Percentiles rank a stretch among this genome's conserved stretches.
phyloP scores from a whole-genome alignment of 2,888 invertebrate species.

The Glaucopsyche alexis region DNA sequence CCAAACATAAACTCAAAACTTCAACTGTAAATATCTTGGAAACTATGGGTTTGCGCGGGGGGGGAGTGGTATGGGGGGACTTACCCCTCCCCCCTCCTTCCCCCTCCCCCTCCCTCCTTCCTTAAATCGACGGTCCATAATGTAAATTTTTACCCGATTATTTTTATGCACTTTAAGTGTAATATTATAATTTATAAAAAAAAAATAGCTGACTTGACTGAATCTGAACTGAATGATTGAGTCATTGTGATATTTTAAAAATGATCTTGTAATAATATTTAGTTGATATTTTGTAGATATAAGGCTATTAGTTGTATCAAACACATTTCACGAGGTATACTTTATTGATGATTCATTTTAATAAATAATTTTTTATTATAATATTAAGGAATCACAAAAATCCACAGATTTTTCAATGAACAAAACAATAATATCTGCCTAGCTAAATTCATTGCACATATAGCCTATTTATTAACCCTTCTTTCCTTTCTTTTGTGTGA shows the following conservation, averaged over 20 bases:
- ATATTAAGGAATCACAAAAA: constrained; percentile 69
- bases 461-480: constrained; percentile 69
- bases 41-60: no score
- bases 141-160: no score
- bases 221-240: no score
- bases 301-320: not conserved
- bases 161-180: no score
- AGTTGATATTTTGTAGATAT: not conserved
- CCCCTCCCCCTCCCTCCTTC: no score
- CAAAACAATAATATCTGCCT: constrained; percentile 62
- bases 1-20: no score
- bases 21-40: no score
- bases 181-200: no score
- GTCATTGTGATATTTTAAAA: not conserved
- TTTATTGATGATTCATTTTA: constrained; percentile 68
- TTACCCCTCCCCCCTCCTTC: no score
- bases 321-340: constrained; percentile 55
- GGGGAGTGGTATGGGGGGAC: no score
- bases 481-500: constrained; percentile 68
- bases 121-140: no score
- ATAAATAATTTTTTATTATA: constrained; percentile 73
- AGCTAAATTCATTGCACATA: constrained; percentile 69
- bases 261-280: not conserved
- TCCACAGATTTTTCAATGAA: constrained; percentile 65
- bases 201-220: not conserved